phyloP scores from a whole-genome alignment of 2,888 invertebrate genomes.

The Brachyptera putata region DNA sequence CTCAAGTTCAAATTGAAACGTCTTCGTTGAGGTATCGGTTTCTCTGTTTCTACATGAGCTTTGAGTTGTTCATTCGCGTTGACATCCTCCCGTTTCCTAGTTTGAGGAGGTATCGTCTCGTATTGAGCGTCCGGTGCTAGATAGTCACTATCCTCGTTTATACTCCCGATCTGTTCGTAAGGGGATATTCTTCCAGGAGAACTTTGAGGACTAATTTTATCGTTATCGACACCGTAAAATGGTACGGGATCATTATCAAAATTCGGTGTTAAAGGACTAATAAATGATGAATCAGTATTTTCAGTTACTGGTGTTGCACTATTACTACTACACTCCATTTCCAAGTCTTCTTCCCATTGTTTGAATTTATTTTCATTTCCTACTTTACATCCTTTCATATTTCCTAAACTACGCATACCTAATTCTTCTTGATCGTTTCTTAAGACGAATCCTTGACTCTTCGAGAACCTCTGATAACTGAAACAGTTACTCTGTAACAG shows the following conservation, averaged over 20 bases:
- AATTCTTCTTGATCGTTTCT: constrained; percentile 21
- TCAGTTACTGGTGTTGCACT: not conserved
- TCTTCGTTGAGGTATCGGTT: not conserved
- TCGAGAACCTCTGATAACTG: constrained; percentile 29
- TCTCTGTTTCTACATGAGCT: constrained; percentile 3
- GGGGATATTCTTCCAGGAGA: too few relatives aligned
- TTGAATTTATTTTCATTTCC: not conserved
- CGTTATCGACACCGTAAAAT: constrained; percentile 9
- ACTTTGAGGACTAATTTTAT: too few relatives aligned
- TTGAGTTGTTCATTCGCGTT: constrained; percentile 27
- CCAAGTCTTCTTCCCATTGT: not conserved
- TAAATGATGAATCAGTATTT: constrained; percentile 4
- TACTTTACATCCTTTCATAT: constrained; percentile 10
- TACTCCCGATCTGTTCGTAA: not conserved
- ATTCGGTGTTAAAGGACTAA: not conserved
- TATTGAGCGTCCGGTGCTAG: constrained; percentile 61
- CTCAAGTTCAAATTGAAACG: not conserved
- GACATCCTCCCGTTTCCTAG: constrained; percentile 13
- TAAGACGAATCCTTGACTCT: constrained; percentile 23
- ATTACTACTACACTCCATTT: constrained; percentile 3
- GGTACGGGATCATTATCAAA: not conserved
- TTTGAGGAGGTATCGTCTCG: constrained; percentile 52
- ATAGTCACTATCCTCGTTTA: constrained; percentile 43
- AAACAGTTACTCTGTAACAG: constrained; percentile 28
- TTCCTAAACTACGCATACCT: too few relatives aligned